phyloP scores from a whole-genome alignment of 2,888 invertebrate genomes.

The Scelioninae gen. 2 region DNA sequence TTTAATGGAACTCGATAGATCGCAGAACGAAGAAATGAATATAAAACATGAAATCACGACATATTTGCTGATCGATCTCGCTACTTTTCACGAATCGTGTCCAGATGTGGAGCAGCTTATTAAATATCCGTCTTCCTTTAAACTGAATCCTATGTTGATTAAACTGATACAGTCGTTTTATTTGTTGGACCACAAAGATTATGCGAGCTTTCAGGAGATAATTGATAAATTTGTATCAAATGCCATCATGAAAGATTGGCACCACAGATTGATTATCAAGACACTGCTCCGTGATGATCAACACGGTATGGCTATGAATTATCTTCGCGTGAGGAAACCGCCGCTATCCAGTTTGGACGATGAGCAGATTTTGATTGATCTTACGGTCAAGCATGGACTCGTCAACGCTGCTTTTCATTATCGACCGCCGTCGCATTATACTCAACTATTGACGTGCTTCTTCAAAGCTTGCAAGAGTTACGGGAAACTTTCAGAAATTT shows the following conservation, averaged over 20 bases:
- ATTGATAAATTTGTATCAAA: slow-evolving; percentile 69
- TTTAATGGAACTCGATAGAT: slow-evolving; percentile 73
- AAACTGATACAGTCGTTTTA: slow-evolving; percentile 92
- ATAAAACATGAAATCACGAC: slow-evolving; percentile 88
- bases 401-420: slow-evolving; percentile 72
- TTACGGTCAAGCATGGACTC: slow-evolving; percentile 71
- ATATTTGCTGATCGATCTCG: slow-evolving; percentile 89
- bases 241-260: slow-evolving; percentile 81
- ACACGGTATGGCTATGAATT: slow-evolving; percentile 82
- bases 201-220: slow-evolving; percentile 77
- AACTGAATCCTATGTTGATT: slow-evolving; percentile 83
- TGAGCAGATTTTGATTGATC: slow-evolving; percentile 71
- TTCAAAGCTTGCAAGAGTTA: slow-evolving; percentile 70
- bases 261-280: slow-evolving; percentile 83
- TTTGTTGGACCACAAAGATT: slow-evolving; percentile 91
- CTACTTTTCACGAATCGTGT: slow-evolving; percentile 81
- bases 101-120: slow-evolving; percentile 83
- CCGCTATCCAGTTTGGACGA: slow-evolving; percentile 77
- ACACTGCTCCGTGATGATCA: slow-evolving; percentile 82
- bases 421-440: slow-evolving; percentile 69
- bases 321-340: slow-evolving; percentile 80
- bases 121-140: slow-evolving; percentile 88
- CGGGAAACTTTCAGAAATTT: slow-evolving; percentile 74
- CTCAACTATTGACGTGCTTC: slow-evolving; percentile 68
- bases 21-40: slow-evolving; percentile 75